Evolutionary conservation across 23 tunicate genomes (phyloP), one percentile per base, ranked within the genome.

Genomic region (Halocynthia roretzi): DNA sequence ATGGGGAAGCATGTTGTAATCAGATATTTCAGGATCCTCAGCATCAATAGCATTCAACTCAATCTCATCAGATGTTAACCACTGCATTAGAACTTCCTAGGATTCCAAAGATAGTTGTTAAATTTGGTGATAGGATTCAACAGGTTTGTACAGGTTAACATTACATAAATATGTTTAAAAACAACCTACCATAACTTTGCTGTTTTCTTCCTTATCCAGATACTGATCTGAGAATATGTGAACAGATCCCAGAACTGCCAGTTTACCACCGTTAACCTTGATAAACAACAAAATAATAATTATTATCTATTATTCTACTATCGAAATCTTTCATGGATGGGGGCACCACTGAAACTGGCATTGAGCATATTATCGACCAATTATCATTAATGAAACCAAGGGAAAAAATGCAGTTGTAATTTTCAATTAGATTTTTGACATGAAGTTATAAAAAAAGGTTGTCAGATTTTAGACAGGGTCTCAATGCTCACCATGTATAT

Each of bases 21-120:
- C 98, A 17, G 92, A 82, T 78, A 92, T 92, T 70, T 92, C 98
- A n/a, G 98, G 98, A 52, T 92, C 90, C 71, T 92, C 92, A 5
- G 98, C 92, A 70, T 92, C 98, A 49, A 92, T 92, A 7, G 85
- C 81, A 72, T 92, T 86, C 70, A 92, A 54, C 49, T 82, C 82
- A 8, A 92, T 82, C 56, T 92, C 98, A 72, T 92, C 88, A 7
- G 80, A 78, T 8, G 98, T 92, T 66, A 92, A 70, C 98, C 98
- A 92, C 63, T 79, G 76, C 53, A 86, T 68, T 18, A 92, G 15
- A 7, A 92, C 98, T 50, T 92, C 98, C 98, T 92, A 77, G n/a
- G 56, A 17, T 60, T 60, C 4, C 55, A 0, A 53, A 65, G 18
- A 65, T 0, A 65, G 0, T 5, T 65, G 31, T 9, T 65, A 10